These are phyloP conservation scores for Lateolabrax maculatus DNA, from an alignment of 2,797 vertebrate genomes.

Conservation along the genomic window DNA sequence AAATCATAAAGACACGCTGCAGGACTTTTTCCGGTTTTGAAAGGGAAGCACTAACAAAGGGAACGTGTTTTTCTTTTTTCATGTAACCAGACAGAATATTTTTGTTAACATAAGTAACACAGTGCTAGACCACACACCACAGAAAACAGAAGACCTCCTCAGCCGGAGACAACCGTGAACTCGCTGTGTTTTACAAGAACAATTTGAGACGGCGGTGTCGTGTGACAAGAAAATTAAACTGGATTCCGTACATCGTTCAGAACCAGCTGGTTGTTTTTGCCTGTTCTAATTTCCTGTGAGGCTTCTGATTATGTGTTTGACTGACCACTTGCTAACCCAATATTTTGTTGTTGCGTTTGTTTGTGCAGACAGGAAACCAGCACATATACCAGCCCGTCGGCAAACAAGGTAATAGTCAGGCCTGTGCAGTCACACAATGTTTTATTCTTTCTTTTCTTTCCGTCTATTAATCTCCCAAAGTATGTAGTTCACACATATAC, in stretches of 20 bases:
- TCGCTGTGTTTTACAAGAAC: constrained; percentile 22
- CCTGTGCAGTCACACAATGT: constrained; percentile 44
- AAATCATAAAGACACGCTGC: constrained; percentile 41
- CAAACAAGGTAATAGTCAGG: constrained; percentile 91
- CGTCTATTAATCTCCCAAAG: constrained; percentile 16
- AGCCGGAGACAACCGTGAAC: neutral
- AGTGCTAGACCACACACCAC: constrained; percentile 53
- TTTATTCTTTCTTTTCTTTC: constrained; percentile 28
- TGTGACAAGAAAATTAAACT: constrained; percentile 58
- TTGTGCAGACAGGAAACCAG: constrained; percentile 93
- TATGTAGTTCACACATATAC: constrained; percentile 3
- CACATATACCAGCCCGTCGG: constrained; percentile 99
- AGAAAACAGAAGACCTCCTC: constrained; percentile 34
- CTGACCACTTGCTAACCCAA: constrained; percentile 53
- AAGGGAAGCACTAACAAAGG: constrained; percentile 32
- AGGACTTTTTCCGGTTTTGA: constrained; percentile 24
- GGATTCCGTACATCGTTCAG: constrained; percentile 40
- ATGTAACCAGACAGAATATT: constrained; percentile 31
- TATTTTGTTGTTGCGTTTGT: constrained; percentile 73
- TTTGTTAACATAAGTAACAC: constrained; percentile 36
- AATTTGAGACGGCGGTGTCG: constrained; percentile 19
- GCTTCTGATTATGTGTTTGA: constrained; percentile 48
- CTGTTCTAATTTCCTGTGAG: constrained; percentile 57
- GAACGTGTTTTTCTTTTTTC: constrained; percentile 24
- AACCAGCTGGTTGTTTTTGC: constrained; percentile 33